Percentiles rank a stretch among this genome's conserved stretches.
phyloP scores from a whole-genome alignment of 2,797 vertebrate genomes.

The Vespertilio murinus region DNA sequence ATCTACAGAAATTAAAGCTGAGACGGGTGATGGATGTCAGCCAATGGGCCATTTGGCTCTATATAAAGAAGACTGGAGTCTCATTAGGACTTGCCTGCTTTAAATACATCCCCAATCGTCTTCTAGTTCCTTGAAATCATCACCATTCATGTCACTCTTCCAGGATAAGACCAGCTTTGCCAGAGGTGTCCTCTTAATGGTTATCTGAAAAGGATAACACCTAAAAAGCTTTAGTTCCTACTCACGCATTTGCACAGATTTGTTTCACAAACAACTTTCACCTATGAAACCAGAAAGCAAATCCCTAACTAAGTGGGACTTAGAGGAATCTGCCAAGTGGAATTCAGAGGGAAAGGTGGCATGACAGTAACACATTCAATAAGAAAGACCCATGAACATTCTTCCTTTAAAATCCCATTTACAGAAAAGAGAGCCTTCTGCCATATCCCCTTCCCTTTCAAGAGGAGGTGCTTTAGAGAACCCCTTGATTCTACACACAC shows the following conservation, averaged over 20 bases:
- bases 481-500: background rate
- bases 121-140: background rate
- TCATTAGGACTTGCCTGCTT: background rate
- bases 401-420: background rate
- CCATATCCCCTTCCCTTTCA: background rate
- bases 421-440: background rate
- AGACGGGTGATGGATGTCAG: background rate
- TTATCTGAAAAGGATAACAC: background rate
- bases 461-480: background rate
- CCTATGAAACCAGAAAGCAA: background rate
- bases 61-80: background rate
- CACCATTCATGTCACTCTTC: background rate
- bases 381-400: background rate
- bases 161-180: background rate
- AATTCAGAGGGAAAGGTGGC: fast-evolving
- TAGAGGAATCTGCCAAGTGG: background rate
- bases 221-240: background rate
- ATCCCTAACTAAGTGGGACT: background rate
- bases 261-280: background rate
- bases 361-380: background rate
- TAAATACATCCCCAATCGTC: background rate
- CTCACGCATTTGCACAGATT: background rate
- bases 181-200: background rate
- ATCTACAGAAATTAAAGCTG: constrained; percentile 17
- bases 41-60: background rate